phyloP scores from a whole-genome alignment of 2,888 invertebrate genomes.

The Crematogaster levior region DNA sequence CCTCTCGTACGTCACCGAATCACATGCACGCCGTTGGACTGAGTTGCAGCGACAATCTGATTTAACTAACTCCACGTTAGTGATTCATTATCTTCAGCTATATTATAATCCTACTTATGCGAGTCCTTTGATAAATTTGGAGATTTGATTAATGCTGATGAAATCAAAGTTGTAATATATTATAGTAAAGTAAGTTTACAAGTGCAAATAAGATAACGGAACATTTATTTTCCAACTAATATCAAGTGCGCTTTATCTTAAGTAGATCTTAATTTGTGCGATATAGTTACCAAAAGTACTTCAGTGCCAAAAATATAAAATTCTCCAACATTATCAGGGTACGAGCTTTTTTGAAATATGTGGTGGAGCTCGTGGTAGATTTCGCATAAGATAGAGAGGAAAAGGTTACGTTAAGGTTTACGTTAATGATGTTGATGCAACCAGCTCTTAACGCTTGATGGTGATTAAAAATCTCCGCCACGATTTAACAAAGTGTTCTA shows the following conservation, averaged over 20 bases:
- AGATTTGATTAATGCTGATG: slow-evolving; percentile 24
- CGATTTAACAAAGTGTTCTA: slow-evolving; percentile 56
- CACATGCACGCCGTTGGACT: not conserved
- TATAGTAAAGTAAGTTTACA: not conserved
- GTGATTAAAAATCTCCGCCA: slow-evolving; percentile 34
- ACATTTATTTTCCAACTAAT: not conserved
- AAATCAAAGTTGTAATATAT: slow-evolving; percentile 25
- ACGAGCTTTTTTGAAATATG: not conserved
- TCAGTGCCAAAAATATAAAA: not conserved
- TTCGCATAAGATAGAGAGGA: not conserved
- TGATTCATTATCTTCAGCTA: not conserved
- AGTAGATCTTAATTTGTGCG: not conserved
- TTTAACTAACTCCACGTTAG: slow-evolving; percentile 20
- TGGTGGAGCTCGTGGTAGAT: not conserved
- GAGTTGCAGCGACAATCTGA: slow-evolving; percentile 39
- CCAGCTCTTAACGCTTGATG: slow-evolving; percentile 31
- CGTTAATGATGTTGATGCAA: slow-evolving; percentile 34
- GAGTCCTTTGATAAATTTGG: slow-evolving; percentile 30
- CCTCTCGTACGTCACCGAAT: not conserved
- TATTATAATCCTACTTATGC: slow-evolving; percentile 12
- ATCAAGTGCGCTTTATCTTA: not conserved
- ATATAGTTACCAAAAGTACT: not conserved
- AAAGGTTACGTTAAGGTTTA: not conserved
- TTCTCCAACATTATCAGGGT: slow-evolving; percentile 23
- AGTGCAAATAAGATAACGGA: not conserved